phyloP scores from a whole-genome alignment of 2,797 vertebrate species.

The Falco biarmicus region DNA sequence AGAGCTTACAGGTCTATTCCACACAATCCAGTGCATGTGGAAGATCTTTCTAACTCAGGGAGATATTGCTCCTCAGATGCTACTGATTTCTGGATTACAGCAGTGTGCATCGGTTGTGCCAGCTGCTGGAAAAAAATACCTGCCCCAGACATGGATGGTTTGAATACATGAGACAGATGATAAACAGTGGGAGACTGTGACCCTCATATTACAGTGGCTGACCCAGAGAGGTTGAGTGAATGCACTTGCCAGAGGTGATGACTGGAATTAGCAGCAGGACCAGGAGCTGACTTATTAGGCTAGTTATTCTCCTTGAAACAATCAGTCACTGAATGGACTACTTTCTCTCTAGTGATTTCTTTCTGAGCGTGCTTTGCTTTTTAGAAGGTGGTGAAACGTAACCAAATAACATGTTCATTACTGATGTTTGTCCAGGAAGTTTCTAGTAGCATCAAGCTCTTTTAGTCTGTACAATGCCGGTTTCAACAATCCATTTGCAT shows the following conservation, averaged over 20 bases:
- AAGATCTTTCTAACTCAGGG: background rate
- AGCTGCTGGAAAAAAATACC: background rate
- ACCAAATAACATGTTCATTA: background rate
- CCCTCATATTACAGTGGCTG: background rate
- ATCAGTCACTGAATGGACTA: background rate
- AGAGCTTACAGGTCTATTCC: background rate
- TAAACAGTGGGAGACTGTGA: background rate
- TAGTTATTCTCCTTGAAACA: background rate
- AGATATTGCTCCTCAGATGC: background rate
- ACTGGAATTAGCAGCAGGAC: background rate
- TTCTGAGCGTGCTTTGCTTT: conserved; percentile 6
- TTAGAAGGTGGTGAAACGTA: background rate
- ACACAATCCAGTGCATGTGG: background rate
- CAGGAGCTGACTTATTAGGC: background rate
- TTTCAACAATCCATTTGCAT: conserved; percentile 26
- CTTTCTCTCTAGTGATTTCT: background rate
- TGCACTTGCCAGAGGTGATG: background rate
- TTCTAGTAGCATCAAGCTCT: conserved; percentile 24
- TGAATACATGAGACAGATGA: background rate
- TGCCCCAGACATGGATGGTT: background rate
- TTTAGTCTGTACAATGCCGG: background rate
- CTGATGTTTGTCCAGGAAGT: background rate
- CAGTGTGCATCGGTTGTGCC: background rate
- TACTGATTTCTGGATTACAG: background rate
- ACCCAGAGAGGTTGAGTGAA: background rate